phyloP scores from a whole-genome alignment of 2,888 invertebrate species.

The Epistrophe eligans region DNA sequence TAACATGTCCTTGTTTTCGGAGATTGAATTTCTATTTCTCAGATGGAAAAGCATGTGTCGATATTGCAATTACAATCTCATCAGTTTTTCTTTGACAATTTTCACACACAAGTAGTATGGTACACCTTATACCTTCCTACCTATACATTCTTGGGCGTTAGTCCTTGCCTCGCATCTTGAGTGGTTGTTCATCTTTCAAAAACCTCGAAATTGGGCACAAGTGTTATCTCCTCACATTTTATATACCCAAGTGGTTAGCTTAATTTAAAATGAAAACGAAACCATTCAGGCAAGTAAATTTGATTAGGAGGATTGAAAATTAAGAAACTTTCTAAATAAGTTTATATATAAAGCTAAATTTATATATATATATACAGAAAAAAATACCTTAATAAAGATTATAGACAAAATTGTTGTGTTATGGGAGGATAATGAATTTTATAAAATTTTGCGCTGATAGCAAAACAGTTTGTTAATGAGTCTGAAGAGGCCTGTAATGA shows the following conservation, averaged over 20 bases:
- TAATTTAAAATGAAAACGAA: constrained; percentile 65
- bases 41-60: not conserved
- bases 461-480: not conserved
- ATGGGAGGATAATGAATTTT: not conserved
- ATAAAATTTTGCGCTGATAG: not conserved
- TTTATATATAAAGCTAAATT: too few species aligned
- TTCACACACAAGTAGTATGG: constrained; percentile 5
- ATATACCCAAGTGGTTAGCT: not conserved
- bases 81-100: constrained; percentile 45
- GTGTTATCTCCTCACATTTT: not conserved
- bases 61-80: constrained; percentile 35
- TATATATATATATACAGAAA: not conserved
- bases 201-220: constrained; percentile 3
- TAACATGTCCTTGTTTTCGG: not conserved
- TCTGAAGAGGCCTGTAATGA: not conserved
- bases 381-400: not conserved
- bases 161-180: constrained; percentile 6
- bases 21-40: constrained; percentile 1
- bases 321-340: not conserved
- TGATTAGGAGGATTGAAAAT: constrained; percentile 13
- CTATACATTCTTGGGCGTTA: not conserved
- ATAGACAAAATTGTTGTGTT: not conserved
- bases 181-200: constrained; percentile 17
- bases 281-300: constrained; percentile 39
- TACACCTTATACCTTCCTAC: too few species aligned